These are phyloP conservation scores for Diorhabda carinulata DNA, from an alignment of 1,140 invertebrate genomes.

Conservation along the genomic window DNA sequence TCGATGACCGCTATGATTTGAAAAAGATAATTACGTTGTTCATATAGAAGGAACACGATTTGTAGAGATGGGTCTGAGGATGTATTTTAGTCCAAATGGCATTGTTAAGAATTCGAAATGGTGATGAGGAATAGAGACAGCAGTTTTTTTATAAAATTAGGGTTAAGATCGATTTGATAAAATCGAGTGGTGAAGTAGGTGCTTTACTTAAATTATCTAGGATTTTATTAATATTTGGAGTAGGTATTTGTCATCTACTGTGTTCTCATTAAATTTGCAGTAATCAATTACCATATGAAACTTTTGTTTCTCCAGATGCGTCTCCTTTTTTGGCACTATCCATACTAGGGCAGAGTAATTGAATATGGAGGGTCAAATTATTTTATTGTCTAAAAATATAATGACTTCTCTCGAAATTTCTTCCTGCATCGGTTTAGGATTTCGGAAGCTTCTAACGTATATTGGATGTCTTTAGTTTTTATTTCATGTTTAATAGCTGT, in stretches of 20 bases:
- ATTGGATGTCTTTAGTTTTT: no score
- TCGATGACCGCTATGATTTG: no score
- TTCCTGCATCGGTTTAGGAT: no score
- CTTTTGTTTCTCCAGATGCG: conserved; percentile 35
- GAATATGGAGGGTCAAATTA: no score
- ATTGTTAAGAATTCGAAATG: conserved; percentile 24
- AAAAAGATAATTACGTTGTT: conserved; percentile 11
- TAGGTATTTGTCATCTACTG: conserved; percentile 12
- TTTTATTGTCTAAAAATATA: no score
- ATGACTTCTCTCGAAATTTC: no score
- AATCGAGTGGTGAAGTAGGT: conserved; percentile 3
- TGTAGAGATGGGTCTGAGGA: conserved; percentile 28
- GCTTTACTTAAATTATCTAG: conserved; percentile 12
- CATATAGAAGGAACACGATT: conserved; percentile 23
- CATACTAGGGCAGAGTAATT: no score
- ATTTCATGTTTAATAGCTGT: no score
- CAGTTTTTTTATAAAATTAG: conserved; percentile 13
- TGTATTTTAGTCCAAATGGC: conserved; percentile 17
- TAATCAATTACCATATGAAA: conserved; percentile 38
- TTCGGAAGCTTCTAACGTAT: no score
- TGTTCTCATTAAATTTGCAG: conserved; percentile 7
- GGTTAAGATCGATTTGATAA: conserved; percentile 7
- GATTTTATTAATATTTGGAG: conserved; percentile 7
- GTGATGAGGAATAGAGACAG: neutral
- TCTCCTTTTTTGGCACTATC: conserved; percentile 21